Base-by-base conservation (phyloP, 1,140 invertebrate species). In the Hormaphis cornu region DNA sequence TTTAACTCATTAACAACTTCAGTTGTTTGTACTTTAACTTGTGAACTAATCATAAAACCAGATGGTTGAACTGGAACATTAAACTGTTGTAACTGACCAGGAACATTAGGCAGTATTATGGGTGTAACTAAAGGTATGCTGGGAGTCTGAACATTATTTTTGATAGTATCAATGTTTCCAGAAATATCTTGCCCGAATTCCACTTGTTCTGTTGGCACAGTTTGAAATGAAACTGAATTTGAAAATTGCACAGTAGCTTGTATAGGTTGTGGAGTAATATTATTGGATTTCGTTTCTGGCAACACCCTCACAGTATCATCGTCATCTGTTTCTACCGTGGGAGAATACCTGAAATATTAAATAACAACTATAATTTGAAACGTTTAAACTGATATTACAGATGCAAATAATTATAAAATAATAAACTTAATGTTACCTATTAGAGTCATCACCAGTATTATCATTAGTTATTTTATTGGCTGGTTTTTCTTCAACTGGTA, bases 401-500 rank as follows among this genome's bases (percentile, higher is more conserved):
- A n/a, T n/a, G n/a, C 0, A 30, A 33, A 28, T 53, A 26, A 42
- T 28, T 18, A 30, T 44, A 2, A 46, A 30, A 44, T 46, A 37
- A 37, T 37, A 37, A 37, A 8, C 7, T 12, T 18, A 44, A n/a
- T 22, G 1, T 26, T 50, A 66, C 61, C 61, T 44, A 48, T 66
- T 66, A 16, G 61, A 48, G 6, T 66, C 61, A 6, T 66, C 61
- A 48, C 48, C 18, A 16, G 28, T 22, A 9, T 10, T n/a, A n/a
- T 7, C 28, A 4, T 22, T 66, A 1, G 26, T n/a, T n/a, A 46
- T 8, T 66, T 66, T 66, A 66, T 35, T 66, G n/a, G 7, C 42
- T 48, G 61, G 61, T 5, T 66, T 66, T 22, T 66, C 61, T 50
- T 66, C 61, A 50, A 66, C 61, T 50, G 61, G 61, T 16, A 66